Base-by-base conservation (phyloP, 2,888 invertebrate genomes). In the Diarsia dahlii region DNA sequence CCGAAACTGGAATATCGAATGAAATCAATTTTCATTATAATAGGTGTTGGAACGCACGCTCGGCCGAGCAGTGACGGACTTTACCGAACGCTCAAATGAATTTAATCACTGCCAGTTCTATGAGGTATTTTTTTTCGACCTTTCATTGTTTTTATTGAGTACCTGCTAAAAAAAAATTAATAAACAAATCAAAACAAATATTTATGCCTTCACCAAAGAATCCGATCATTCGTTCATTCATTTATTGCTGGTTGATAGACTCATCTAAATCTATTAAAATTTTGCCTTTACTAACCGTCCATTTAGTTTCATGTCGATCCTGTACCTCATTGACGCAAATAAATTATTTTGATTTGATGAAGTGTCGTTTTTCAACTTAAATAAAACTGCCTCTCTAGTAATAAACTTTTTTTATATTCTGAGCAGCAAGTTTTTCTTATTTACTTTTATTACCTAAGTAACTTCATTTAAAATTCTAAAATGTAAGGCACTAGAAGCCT, bases 11-110 rank as follows among this genome's bases (percentile, higher is more conserved):
- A 81, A 82, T 72, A 77, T 75, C 71, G 65, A 72, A 86, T 78
- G 76, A 76, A 87, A 82, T 82, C 83, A 86, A 87, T 88, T 88
- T 84, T 77, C 75, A 81, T 78, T 73, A 83, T 73, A 84, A 87
- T 78, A 87, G 87, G 85, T 87, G 87, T 84, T 73, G 75, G 76
- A 78, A 76, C n/a, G 70, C 72, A 73, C 85, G 88, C 80, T 77
- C 65, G 46, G 84, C 63, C 78, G 81, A 72, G 20, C 75, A 67
- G 45, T 84, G 76, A 71, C 84, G 84, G 75, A 84, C 67, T 83
- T 85, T 50, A 52, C 70, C 77, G 80, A 85, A 75, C 64, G 52
- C 34, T 66, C 69, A 66, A 85, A 87, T 72, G 23, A 82, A 87
- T 80, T 82, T 78, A 71, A 81, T 84, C 60, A 73, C 34, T 34